Evolutionary conservation across 2,113 vertebrate species (phyloP).

Genomic region (Neoarius graeffei): DNA sequence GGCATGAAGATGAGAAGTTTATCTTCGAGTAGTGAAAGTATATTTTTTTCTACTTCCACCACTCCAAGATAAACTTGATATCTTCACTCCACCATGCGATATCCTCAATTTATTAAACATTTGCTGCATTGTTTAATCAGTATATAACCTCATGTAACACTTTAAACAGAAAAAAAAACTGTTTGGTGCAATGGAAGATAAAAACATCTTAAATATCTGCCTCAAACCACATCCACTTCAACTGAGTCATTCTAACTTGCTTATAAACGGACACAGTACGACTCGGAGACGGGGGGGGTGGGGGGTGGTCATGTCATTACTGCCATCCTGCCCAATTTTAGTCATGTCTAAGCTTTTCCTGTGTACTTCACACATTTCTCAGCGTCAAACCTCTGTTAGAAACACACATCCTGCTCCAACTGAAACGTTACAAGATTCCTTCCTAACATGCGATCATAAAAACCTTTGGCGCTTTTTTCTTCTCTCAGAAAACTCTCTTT

Average conservation of each 20-base stretch:
- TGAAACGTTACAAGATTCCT: neutral
- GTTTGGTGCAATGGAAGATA: neutral
- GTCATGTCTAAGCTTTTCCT: no score
- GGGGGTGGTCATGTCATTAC: neutral
- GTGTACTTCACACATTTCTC: no score
- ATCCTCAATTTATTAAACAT: neutral
- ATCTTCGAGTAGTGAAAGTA: no score
- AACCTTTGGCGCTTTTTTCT: neutral
- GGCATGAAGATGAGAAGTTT: no score
- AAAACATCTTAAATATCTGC: neutral
- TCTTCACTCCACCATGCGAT: no score
- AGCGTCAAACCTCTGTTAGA: neutral
- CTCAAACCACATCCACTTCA: neutral
- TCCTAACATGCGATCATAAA: neutral
- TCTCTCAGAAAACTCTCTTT: neutral
- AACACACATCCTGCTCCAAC: neutral
- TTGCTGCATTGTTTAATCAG: neutral
- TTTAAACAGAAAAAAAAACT: neutral
- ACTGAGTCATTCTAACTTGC: neutral
- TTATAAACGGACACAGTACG: neutral
- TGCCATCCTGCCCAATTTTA: neutral
- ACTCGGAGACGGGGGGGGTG: no score
- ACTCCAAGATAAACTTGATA: no score
- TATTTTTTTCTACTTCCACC: no score
- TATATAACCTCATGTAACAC: neutral